A percentile compares a stretch with the other conserved stretches of the same genome.
These are phyloP conservation scores for Tychaedon coryphoeus DNA, from an alignment of 2,113 vertebrate species.

Conservation along the genomic window DNA sequence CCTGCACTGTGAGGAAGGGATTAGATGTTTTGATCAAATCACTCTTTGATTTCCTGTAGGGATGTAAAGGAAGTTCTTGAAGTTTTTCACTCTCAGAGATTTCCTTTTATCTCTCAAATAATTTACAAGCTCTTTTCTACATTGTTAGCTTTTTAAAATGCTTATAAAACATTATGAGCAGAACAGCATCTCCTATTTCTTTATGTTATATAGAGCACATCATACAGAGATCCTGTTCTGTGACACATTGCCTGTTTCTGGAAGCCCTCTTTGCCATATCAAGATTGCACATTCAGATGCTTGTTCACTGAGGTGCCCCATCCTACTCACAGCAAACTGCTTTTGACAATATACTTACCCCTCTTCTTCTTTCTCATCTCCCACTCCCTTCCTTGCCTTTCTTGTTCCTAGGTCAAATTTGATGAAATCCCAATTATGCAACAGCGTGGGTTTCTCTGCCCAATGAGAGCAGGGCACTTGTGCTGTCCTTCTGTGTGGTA, in stretches of 20 bases:
- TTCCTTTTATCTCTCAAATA: background rate
- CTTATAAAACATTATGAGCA: background rate
- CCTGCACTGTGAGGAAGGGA: background rate
- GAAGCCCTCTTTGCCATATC: background rate
- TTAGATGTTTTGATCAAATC: background rate
- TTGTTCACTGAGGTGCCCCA: background rate
- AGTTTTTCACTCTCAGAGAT: background rate
- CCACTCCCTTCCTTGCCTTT: background rate
- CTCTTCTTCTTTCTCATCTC: background rate
- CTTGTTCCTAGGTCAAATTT: background rate
- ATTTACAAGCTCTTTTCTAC: background rate
- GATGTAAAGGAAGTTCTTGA: background rate
- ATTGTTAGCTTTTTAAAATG: background rate
- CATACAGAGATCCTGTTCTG: background rate
- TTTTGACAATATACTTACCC: background rate
- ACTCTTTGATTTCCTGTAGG: background rate
- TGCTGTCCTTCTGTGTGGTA: background rate
- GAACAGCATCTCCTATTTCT: background rate
- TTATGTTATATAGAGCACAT: background rate
- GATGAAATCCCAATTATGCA: background rate
- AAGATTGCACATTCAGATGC: background rate
- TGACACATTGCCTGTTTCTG: background rate
- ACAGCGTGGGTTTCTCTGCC: background rate
- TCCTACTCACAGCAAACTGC: background rate
- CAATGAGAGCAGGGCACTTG: background rate